These are phyloP conservation scores for Perodicticus potto DNA, from an alignment of 2,797 vertebrate genomes.

Conservation along the genomic window DNA sequence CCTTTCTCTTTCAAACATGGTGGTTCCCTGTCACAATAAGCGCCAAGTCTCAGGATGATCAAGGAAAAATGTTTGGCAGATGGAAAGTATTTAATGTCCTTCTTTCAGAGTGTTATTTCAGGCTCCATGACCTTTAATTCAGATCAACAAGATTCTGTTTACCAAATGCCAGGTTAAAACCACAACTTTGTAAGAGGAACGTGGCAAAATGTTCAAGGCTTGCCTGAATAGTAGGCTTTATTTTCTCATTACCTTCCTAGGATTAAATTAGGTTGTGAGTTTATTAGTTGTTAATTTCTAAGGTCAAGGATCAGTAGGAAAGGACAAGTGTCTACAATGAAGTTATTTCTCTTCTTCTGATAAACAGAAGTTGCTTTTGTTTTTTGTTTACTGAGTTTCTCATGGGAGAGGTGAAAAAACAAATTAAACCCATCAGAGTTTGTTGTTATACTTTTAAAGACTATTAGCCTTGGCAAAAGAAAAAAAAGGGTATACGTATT, in stretches of 20 bases:
- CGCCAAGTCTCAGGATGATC: background rate
- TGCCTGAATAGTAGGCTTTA: background rate
- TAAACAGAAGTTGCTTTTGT: background rate
- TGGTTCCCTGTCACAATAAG: background rate
- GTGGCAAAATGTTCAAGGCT: background rate
- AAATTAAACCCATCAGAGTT: background rate
- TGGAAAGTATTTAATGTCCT: background rate
- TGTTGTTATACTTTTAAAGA: background rate
- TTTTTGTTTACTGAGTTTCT: background rate
- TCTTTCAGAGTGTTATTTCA: background rate
- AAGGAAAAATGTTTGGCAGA: background rate
- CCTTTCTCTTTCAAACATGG: background rate
- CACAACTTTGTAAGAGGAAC: background rate
- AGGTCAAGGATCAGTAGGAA: background rate
- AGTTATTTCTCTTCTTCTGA: background rate
- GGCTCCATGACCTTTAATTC: background rate
- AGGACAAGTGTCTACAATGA: background rate
- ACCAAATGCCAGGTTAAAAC: background rate
- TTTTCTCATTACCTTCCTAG: conserved; percentile 32
- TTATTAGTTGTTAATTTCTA: conserved; percentile 36
- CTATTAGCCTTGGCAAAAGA: background rate
- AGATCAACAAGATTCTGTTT: background rate
- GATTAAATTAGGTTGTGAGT: background rate
- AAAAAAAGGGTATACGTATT: background rate
- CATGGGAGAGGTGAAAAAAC: background rate